These are phyloP conservation scores for Zaprionus ornatus DNA, from an alignment of 1,140 invertebrate genomes.

Conservation along the genomic window DNA sequence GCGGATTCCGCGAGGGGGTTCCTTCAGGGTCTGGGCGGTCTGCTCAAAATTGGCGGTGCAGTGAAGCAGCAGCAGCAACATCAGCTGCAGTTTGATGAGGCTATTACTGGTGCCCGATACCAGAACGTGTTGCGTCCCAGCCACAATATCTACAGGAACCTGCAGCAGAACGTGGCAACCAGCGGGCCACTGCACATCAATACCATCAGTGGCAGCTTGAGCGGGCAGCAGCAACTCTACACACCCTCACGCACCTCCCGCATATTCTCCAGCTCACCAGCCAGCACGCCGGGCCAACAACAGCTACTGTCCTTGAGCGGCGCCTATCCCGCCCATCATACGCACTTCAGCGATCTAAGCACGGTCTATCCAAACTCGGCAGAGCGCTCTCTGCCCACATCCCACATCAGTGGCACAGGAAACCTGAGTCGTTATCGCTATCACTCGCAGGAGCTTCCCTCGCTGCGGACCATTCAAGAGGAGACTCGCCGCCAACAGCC, in stretches of 20 bases:
- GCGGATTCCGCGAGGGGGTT: constrained; percentile 75
- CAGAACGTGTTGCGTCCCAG: constrained; percentile 66
- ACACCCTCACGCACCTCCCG: constrained; percentile 85
- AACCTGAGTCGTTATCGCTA: constrained; percentile 85
- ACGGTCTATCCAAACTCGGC: constrained; percentile 93
- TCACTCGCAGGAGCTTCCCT: constrained; percentile 90
- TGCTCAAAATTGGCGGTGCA: constrained; percentile 63
- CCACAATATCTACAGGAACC: constrained; percentile 72
- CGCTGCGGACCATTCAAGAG: constrained; percentile 89
- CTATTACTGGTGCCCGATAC: constrained; percentile 63
- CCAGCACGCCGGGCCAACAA: constrained; percentile 76
- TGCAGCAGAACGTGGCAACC: constrained; percentile 26
- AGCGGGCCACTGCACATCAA: constrained; percentile 78
- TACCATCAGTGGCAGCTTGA: constrained; percentile 67
- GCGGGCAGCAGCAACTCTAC: constrained; percentile 74
- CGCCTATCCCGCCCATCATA: constrained; percentile 79
- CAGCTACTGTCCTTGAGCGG: constrained; percentile 21
- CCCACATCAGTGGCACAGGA: constrained; percentile 85
- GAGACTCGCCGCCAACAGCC: constrained; percentile 85
- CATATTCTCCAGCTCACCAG: constrained; percentile 88
- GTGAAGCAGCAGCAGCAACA: constrained; percentile 45
- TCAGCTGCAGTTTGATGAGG: constrained; percentile 38
- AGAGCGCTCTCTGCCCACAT: constrained; percentile 91
- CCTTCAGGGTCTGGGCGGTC: constrained; percentile 69
- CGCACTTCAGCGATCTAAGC: constrained; percentile 92